phyloP scores from a whole-genome alignment of 2,888 invertebrate genomes.

The Microplitis manilae region DNA sequence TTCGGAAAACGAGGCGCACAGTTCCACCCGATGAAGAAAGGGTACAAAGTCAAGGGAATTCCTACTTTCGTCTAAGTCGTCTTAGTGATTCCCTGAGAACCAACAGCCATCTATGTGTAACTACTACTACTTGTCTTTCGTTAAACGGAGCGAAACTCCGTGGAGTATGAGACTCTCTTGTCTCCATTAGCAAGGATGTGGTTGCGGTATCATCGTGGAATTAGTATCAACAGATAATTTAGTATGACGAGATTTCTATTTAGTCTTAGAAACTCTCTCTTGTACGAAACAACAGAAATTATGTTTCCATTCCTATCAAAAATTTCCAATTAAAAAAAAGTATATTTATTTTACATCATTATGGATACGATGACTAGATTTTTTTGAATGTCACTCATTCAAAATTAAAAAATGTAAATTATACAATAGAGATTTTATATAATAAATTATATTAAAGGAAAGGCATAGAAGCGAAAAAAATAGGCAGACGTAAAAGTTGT shows the following conservation, averaged over 20 bases:
- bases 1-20: constrained; percentile 27
- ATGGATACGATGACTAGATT: too few relatives aligned
- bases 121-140: constrained; percentile 41
- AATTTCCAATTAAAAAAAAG: too few relatives aligned
- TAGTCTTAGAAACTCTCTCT: not conserved
- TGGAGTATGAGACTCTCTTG: constrained; percentile 11
- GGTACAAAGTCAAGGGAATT: constrained; percentile 33
- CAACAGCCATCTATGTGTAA: constrained; percentile 41
- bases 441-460: not conserved
- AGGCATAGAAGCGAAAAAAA: not conserved
- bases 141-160: constrained; percentile 44
- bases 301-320: too few relatives aligned
- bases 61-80: constrained; percentile 51
- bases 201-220: constrained; percentile 11
- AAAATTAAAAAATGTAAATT: too few relatives aligned
- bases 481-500: not conserved
- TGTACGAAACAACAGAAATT: not conserved
- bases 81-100: constrained; percentile 56
- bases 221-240: not conserved
- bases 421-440: too few relatives aligned
- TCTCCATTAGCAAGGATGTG: constrained; percentile 33
- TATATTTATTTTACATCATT: too few relatives aligned
- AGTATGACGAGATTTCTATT: not conserved
- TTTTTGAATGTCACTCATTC: too few relatives aligned
- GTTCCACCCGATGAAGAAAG: constrained; percentile 37